These are phyloP conservation scores for Huso huso DNA, from an alignment of 2,797 vertebrate genomes.

Conservation along the genomic window DNA sequence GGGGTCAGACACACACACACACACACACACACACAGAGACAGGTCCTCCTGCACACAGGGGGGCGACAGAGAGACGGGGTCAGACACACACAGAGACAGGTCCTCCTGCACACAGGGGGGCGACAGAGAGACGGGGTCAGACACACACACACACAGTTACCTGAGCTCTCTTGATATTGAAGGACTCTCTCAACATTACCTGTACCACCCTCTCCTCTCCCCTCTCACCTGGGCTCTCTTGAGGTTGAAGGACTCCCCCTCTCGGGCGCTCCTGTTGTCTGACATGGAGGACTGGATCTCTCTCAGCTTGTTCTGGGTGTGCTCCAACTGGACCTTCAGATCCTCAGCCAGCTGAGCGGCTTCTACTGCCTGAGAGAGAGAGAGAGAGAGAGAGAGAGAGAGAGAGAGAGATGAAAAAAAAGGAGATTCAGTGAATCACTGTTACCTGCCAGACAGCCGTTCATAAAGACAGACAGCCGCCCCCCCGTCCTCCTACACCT, in stretches of 20 bases:
- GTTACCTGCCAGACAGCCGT: too few relatives aligned
- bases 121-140: slow-evolving; percentile 37
- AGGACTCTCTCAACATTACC: too few relatives aligned
- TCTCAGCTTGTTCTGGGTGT: slow-evolving; percentile 81
- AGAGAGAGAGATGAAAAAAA: too few relatives aligned
- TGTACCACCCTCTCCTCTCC: too few relatives aligned
- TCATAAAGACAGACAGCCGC: too few relatives aligned
- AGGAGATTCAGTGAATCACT: too few relatives aligned
- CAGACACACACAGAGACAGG: too few relatives aligned
- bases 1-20: background rate
- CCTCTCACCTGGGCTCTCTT: slow-evolving; percentile 79
- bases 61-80: too few relatives aligned
- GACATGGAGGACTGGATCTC: slow-evolving; percentile 56
- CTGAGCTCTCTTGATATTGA: too few relatives aligned
- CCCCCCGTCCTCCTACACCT: too few relatives aligned
- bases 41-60: slow-evolving; percentile 27
- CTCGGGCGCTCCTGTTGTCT: slow-evolving; percentile 89
- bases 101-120: too few relatives aligned
- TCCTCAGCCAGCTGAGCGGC: slow-evolving; percentile 83
- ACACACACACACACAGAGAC: slow-evolving; percentile 21
- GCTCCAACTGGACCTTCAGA: slow-evolving; percentile 75
- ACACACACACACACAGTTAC: background rate
- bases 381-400: too few relatives aligned
- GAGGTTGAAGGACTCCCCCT: slow-evolving; percentile 92
- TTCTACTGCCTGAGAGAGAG: slow-evolving; percentile 70